Evolutionary conservation across 1,140 invertebrate species (phyloP).

Genomic region (Pemphigus obesinymphae): DNA sequence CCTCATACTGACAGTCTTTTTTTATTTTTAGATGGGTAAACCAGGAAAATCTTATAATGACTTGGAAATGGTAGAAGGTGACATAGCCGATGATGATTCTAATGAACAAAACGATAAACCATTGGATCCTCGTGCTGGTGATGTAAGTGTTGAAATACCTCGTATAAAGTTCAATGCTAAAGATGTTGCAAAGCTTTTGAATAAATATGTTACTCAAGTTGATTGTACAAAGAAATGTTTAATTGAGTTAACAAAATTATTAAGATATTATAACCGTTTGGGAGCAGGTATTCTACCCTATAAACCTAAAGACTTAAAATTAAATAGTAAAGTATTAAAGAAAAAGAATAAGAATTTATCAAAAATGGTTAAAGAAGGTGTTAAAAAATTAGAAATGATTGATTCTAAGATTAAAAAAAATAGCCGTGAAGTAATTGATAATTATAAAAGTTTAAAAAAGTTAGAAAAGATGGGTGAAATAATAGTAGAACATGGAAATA

Average conservation of each 20-base stretch:
- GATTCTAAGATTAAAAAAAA: constrained; percentile 26
- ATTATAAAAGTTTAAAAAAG: constrained; percentile 25
- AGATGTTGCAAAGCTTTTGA: constrained; percentile 49
- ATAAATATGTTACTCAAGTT: constrained; percentile 37
- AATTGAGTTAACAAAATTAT: constrained; percentile 12
- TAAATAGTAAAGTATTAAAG: constrained; percentile 35
- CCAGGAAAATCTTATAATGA: constrained; percentile 44
- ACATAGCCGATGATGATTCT: constrained; percentile 47
- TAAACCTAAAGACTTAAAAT: constrained; percentile 32
- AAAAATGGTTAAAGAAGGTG: constrained; percentile 24
- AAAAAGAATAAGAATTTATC: constrained; percentile 19
- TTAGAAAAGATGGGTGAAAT: constrained; percentile 25
- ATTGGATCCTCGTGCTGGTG: constrained; percentile 73
- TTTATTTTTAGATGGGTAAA: constrained; percentile 28
- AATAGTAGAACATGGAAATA: constrained; percentile 35
- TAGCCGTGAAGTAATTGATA: background rate
- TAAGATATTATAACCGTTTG: constrained; percentile 24
- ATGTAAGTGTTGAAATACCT: constrained; percentile 66
- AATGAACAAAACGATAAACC: constrained; percentile 48
- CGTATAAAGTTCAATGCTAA: constrained; percentile 62
- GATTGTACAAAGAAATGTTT: constrained; percentile 29
- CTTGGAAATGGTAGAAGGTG: constrained; percentile 49
- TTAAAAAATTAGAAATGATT: constrained; percentile 31
- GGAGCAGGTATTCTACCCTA: constrained; percentile 14
- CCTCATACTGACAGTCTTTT: too few species aligned